phyloP scores from a whole-genome alignment of 2,888 invertebrate species.

The Galerucella pusilla region DNA sequence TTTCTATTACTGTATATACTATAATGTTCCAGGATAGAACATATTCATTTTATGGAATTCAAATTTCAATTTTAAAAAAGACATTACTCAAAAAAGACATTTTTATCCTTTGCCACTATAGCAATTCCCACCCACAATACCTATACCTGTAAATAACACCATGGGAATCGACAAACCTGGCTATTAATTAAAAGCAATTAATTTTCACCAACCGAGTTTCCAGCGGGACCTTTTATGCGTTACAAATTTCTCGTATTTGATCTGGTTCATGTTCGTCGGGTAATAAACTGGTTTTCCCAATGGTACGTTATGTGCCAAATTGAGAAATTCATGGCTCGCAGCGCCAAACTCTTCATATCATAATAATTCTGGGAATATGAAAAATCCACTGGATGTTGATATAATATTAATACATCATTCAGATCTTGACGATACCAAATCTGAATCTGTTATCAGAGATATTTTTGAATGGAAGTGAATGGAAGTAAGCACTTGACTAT shows the following conservation, averaged over 20 bases:
- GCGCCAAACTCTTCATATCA: not conserved
- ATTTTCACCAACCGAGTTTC: conserved; percentile 39
- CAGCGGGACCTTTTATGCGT: conserved; percentile 33
- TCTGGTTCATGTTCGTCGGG: conserved; percentile 31
- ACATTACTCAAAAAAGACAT: not conserved
- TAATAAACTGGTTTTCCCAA: conserved; percentile 29
- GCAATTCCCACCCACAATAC: conserved; percentile 2
- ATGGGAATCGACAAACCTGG: conserved; percentile 35
- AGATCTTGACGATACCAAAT: no score
- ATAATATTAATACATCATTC: no score
- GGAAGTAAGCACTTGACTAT: no score
- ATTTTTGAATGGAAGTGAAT: no score
- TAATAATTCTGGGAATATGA: no score
- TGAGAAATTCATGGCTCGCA: not conserved
- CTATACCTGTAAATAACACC: conserved; percentile 31
- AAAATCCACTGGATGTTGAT: no score
- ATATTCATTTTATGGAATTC: no score
- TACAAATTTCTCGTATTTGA: conserved; percentile 39
- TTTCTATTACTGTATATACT: no score
- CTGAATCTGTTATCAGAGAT: no score
- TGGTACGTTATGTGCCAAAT: conserved; percentile 12
- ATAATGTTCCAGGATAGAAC: no score
- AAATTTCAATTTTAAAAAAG: not conserved
- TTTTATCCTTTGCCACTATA: not conserved
- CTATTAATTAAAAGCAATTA: conserved; percentile 41